Evolutionary conservation across 2,797 vertebrate genomes (phyloP).

Genomic region (Geotrypetes seraphini): DNA sequence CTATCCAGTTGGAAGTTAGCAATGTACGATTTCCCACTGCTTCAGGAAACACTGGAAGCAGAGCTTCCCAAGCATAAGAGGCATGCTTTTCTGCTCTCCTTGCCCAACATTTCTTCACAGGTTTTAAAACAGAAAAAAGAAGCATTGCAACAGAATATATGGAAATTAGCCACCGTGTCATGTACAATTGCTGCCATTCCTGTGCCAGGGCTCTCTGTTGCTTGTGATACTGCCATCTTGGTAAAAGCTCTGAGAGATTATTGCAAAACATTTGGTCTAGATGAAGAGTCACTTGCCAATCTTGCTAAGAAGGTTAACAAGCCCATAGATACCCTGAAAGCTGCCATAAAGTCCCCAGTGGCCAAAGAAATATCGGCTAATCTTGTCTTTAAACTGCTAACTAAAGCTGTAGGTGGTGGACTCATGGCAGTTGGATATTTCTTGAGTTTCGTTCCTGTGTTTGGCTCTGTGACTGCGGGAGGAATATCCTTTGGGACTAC

Average conservation of each 20-base stretch:
- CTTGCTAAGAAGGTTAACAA: background rate
- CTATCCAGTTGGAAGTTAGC: conserved; percentile 6
- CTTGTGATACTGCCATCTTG: background rate
- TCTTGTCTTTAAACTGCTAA: background rate
- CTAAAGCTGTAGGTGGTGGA: accelerated
- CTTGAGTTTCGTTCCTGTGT: background rate
- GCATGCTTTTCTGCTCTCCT: conserved; percentile 3
- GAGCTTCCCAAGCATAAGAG: conserved; percentile 23
- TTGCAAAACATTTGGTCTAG: background rate
- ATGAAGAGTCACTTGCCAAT: background rate
- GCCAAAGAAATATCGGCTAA: background rate
- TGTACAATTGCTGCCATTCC: background rate
- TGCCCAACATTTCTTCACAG: background rate
- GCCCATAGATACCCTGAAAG: background rate
- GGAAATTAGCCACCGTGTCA: background rate
- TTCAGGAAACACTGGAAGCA: conserved; percentile 9
- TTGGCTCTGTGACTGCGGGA: background rate
- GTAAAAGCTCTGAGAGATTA: background rate
- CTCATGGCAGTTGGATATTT: accelerated
- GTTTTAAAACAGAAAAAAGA: background rate
- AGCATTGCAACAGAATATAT: background rate
- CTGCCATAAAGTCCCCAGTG: background rate
- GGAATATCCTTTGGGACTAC: background rate
- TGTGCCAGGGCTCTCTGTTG: background rate
- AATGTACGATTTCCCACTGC: conserved; percentile 12